phyloP scores from a whole-genome alignment of 2,888 invertebrate genomes.

The Rhabditoides inermis region DNA sequence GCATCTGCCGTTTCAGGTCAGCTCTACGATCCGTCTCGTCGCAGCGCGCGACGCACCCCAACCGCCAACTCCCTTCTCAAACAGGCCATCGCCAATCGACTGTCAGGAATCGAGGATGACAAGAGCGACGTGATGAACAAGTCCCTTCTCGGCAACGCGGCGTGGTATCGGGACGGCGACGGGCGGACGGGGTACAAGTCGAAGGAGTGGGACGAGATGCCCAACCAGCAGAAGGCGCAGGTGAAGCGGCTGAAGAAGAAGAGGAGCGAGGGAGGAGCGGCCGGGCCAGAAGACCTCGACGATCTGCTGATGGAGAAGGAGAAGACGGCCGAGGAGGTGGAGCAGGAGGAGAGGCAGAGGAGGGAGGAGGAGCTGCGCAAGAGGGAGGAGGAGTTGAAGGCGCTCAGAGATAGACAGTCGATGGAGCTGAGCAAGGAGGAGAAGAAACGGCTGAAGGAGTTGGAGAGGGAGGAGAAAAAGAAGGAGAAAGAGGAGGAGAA shows the following conservation, averaged over 20 bases:
- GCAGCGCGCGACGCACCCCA: constrained; percentile 3
- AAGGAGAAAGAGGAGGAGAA: constrained; percentile 10
- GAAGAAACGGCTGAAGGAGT: not conserved
- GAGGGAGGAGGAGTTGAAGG: not conserved
- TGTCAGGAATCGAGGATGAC: constrained; percentile 1
- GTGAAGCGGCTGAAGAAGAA: constrained; percentile 25
- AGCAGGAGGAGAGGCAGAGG: constrained; percentile 12
- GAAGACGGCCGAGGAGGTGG: constrained; percentile 13
- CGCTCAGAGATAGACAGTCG: not conserved
- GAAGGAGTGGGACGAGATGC: constrained; percentile 28
- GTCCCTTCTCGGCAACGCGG: constrained; percentile 40
- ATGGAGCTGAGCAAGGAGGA: constrained; percentile 9
- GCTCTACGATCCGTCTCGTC: constrained; percentile 13
- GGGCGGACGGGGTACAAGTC: constrained; percentile 42
- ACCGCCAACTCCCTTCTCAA: constrained; percentile 37
- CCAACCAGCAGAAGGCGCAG: constrained; percentile 29
- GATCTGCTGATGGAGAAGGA: constrained; percentile 7
- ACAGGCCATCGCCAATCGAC: constrained; percentile 46
- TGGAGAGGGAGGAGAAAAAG: constrained; percentile 9
- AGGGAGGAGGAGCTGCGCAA: too few species aligned
- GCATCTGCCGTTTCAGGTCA: constrained; percentile 13
- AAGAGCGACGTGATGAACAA: constrained; percentile 37
- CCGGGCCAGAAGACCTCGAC: not conserved
- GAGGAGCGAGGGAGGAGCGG: not conserved
- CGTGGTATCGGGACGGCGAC: constrained; percentile 47